Percentiles rank a stretch among this genome's conserved stretches.
Evolutionary conservation across 1,140 invertebrate genomes (phyloP).

Genomic region (Zophobas atratus): DNA sequence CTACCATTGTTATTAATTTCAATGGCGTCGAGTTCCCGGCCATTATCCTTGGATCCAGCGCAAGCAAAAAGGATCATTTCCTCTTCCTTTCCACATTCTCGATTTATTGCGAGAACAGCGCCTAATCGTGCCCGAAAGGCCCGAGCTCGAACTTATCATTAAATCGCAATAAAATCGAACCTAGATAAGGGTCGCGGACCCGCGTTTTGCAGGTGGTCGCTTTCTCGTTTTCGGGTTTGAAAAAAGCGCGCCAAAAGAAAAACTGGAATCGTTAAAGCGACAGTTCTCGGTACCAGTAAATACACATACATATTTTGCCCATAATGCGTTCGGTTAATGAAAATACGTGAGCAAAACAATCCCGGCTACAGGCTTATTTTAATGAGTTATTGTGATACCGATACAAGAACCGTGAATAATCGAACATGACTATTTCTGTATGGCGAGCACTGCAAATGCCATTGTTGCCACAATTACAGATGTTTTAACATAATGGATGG

Average conservation of each 20-base stretch:
- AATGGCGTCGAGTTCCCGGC: background rate
- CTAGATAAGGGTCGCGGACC: background rate
- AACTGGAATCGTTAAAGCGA: background rate
- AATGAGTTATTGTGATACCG: constrained; percentile 38
- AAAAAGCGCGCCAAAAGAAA: background rate
- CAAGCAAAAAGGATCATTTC: constrained; percentile 2
- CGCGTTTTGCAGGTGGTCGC: constrained; percentile 1
- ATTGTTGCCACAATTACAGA: constrained; percentile 40
- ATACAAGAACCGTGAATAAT: constrained; percentile 40
- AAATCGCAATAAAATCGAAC: constrained; percentile 7
- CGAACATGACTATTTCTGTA: constrained; percentile 31
- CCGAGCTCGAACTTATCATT: constrained; percentile 6
- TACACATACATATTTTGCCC: constrained; percentile 12
- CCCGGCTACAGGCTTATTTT: constrained; percentile 27
- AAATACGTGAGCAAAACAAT: constrained; percentile 42
- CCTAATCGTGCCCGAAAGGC: constrained; percentile 8
- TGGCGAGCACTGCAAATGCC: constrained; percentile 1
- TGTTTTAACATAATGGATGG: constrained; percentile 37
- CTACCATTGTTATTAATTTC: too few species aligned
- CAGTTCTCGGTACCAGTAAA: background rate
- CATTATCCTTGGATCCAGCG: background rate
- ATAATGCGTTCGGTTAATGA: constrained; percentile 18
- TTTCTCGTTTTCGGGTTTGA: constrained; percentile 7
- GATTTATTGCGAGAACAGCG: constrained; percentile 1
- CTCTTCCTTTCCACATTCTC: constrained; percentile 10